A percentile compares a stretch with the other conserved stretches of the same genome.
These are phyloP conservation scores for Spatulosminthurus flaviceps DNA, from an alignment of 2,888 invertebrate species.

Conservation along the genomic window DNA sequence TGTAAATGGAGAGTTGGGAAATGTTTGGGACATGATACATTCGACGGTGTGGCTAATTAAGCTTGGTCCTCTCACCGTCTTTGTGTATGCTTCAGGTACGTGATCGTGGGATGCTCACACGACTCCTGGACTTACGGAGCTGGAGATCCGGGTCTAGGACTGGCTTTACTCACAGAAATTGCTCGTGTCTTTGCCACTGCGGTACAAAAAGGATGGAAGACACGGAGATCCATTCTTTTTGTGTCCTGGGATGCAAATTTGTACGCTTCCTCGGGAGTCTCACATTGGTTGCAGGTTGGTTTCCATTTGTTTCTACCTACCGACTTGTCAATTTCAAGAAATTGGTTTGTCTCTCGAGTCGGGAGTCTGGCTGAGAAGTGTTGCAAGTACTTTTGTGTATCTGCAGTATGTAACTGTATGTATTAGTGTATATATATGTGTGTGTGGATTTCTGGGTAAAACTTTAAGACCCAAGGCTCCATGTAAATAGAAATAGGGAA, in stretches of 20 bases:
- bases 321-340: too few species aligned
- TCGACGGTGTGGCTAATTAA: not conserved
- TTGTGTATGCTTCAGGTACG: slow-evolving; percentile 53
- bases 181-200: slow-evolving; percentile 59
- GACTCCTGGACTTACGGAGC: slow-evolving; percentile 63
- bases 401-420: too few species aligned
- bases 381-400: too few species aligned
- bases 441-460: too few species aligned
- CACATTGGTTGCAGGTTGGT: slow-evolving; percentile 62
- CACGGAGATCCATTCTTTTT: slow-evolving; percentile 61
- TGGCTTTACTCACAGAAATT: slow-evolving; percentile 61
- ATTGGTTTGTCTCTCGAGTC: too few species aligned
- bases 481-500: too few species aligned
- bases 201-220: slow-evolving; percentile 62
- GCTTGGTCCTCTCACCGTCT: not conserved
- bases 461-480: too few species aligned
- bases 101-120: slow-evolving; percentile 62
- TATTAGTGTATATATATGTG: too few species aligned
- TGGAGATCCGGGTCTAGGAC: slow-evolving; percentile 61
- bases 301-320: not conserved
- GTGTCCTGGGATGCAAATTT: slow-evolving; percentile 63
- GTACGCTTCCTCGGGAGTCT: slow-evolving; percentile 60
- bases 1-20: too few species aligned
- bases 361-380: too few species aligned
- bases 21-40: too few species aligned